These are phyloP conservation scores for Hippoglossus stenolepis DNA, from an alignment of 2,113 vertebrate genomes.

Conservation along the genomic window DNA sequence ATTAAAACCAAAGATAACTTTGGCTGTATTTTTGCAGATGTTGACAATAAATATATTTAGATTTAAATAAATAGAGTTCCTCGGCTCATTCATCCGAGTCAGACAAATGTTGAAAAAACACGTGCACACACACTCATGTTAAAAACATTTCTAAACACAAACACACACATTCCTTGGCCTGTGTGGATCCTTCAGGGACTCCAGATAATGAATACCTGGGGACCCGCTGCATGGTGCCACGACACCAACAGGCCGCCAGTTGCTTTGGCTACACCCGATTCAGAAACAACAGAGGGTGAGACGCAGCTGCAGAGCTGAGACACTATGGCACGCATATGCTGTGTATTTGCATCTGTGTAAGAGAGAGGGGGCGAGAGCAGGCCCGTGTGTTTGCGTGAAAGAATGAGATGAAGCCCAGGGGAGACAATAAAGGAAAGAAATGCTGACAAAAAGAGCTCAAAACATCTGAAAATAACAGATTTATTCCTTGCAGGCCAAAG, in stretches of 20 bases:
- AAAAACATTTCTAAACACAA: neutral
- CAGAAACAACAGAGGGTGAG: conserved; percentile 27
- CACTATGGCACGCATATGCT: neutral
- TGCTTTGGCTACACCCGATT: conserved; percentile 32
- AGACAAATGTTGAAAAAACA: neutral
- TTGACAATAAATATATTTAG: conserved; percentile 20
- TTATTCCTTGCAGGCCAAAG: conserved; percentile 65
- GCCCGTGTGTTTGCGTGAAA: conserved; percentile 28
- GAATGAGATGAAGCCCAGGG: conserved; percentile 31
- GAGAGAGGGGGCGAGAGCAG: neutral
- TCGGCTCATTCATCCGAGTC: neutral
- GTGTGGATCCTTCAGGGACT: neutral
- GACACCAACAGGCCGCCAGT: conserved; percentile 12
- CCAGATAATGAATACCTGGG: conserved; percentile 13
- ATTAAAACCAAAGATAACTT: neutral
- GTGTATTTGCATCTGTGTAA: conserved; percentile 18
- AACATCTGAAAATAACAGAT: conserved; percentile 49
- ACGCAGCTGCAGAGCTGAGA: conserved; percentile 40
- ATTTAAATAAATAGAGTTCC: conserved; percentile 18
- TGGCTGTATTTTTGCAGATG: conserved; percentile 19
- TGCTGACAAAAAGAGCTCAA: conserved; percentile 60
- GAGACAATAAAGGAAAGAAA: conserved; percentile 45
- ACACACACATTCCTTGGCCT: conserved; percentile 2
- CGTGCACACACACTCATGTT: neutral
- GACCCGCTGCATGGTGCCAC: conserved; percentile 9